A percentile compares a stretch with the other conserved stretches of the same genome.
Evolutionary conservation across 2,113 vertebrate species (phyloP).

Genomic region (Haplochromis vanheusdeni): DNA sequence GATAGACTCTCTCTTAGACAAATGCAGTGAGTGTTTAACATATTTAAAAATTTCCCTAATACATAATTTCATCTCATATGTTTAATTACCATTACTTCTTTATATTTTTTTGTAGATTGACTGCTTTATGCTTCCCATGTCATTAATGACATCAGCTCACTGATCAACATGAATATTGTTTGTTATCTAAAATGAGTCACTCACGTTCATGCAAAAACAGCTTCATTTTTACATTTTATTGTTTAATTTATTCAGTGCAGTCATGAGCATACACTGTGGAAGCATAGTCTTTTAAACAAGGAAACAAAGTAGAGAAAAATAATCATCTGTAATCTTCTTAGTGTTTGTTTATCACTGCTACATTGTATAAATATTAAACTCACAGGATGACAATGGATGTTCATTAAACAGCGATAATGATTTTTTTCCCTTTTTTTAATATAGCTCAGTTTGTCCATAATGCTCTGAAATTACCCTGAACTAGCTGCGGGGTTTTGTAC

Average conservation of each 20-base stretch:
- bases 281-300: background rate
- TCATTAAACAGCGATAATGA: slow-evolving; percentile 69
- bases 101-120: background rate
- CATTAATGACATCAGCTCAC: background rate
- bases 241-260: slow-evolving; percentile 2
- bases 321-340: slow-evolving; percentile 57
- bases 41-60: background rate
- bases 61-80: background rate
- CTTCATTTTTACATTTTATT: slow-evolving; percentile 7
- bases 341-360: slow-evolving; percentile 50
- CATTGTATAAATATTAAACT: slow-evolving; percentile 54
- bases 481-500: slow-evolving; percentile 47
- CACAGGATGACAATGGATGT: slow-evolving; percentile 45
- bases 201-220: background rate
- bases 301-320: slow-evolving; percentile 31
- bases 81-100: background rate
- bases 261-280: background rate
- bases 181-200: background rate
- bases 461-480: slow-evolving; percentile 59
- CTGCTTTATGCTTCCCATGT: background rate
- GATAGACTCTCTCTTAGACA: background rate
- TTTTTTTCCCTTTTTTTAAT: slow-evolving; percentile 55
- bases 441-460: slow-evolving; percentile 59
- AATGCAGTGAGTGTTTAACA: background rate
- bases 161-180: background rate